A percentile compares a stretch with the other conserved stretches of the same genome.
phyloP scores from a whole-genome alignment of 2,113 vertebrate genomes.

The Falcunculus frontatus region DNA sequence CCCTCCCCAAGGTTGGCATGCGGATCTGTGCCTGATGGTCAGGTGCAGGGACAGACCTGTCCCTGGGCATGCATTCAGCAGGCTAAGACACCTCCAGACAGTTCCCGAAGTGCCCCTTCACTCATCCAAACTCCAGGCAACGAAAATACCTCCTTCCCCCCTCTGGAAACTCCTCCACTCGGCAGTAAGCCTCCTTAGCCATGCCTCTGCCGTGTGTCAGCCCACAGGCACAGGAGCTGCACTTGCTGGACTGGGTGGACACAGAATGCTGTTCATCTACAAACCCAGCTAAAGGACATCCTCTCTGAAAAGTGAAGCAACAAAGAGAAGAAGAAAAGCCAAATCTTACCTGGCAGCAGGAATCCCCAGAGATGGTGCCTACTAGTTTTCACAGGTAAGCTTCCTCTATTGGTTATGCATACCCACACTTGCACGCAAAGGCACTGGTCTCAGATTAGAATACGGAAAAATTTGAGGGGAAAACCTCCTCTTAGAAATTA shows the following conservation, averaged over 20 bases:
- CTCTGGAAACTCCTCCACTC: background rate
- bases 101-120: background rate
- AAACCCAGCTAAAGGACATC: background rate
- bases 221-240: background rate
- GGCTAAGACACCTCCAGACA: background rate
- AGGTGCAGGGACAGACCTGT: background rate
- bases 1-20: background rate
- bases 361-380: background rate
- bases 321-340: background rate
- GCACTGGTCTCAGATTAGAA: background rate
- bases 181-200: constrained; percentile 9
- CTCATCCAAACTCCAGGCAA: background rate
- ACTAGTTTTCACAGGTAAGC: background rate
- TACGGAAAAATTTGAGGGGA: background rate
- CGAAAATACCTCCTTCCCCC: background rate
- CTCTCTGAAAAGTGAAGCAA: background rate
- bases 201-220: background rate
- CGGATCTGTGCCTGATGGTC: background rate
- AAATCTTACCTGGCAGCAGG: constrained; percentile 53
- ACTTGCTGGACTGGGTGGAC: background rate
- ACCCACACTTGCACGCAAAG: background rate
- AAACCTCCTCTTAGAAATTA: background rate
- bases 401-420: background rate
- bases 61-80: background rate
- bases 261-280: background rate